phyloP scores from a whole-genome alignment of 2,888 invertebrate genomes.

The Tuta absoluta region DNA sequence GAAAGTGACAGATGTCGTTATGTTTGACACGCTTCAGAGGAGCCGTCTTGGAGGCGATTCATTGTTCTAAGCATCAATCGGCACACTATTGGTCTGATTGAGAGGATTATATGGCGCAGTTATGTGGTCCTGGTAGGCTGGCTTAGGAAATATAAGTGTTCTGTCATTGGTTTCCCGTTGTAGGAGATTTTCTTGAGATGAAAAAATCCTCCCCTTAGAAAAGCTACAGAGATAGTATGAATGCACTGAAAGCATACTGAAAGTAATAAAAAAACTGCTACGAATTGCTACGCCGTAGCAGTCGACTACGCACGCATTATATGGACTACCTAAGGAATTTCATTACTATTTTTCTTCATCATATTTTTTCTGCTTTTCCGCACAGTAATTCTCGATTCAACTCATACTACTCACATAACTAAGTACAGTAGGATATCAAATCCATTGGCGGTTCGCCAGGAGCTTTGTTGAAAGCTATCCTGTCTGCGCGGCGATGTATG shows the following conservation, averaged over 20 bases:
- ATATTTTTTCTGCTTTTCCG: background rate
- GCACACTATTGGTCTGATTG: conserved; percentile 23
- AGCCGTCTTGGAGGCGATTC: conserved; percentile 19
- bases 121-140: conserved; percentile 24
- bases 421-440: conserved; percentile 7
- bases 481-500: conserved; percentile 42
- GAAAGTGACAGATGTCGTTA: conserved; percentile 67
- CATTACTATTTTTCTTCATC: background rate
- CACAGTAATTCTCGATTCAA: background rate
- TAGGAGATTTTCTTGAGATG: background rate
- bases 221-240: background rate
- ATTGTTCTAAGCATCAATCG: conserved; percentile 23
- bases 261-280: background rate
- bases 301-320: background rate
- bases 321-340: background rate
- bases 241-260: too few species aligned
- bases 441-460: conserved; percentile 61
- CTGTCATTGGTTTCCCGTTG: background rate
- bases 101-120: background rate
- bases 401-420: background rate
- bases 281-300: conserved; percentile 6
- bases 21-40: conserved; percentile 30
- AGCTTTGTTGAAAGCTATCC: conserved; percentile 66
- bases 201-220: background rate
- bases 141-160: conserved; percentile 26